phyloP scores from a whole-genome alignment of 2,113 vertebrate species.

The Python bivittatus region DNA sequence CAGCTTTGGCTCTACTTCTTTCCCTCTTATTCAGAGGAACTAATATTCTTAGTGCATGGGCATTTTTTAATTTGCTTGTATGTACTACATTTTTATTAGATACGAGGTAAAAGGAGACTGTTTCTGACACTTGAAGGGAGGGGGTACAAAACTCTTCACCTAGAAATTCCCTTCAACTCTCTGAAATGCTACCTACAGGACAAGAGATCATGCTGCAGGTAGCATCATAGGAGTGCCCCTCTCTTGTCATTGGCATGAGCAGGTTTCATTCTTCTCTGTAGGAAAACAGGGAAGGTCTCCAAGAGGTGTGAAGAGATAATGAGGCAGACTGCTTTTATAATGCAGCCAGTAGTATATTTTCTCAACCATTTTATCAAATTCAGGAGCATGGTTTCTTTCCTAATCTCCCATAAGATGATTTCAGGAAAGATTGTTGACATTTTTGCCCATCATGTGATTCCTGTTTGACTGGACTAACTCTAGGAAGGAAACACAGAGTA shows the following conservation, averaged over 20 bases:
- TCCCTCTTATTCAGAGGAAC: neutral
- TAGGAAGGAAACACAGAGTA: neutral
- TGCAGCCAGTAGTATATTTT: neutral
- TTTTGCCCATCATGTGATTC: too few relatives aligned
- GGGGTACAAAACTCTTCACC: neutral
- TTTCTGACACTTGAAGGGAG: neutral
- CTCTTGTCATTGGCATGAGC: neutral
- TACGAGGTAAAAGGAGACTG: neutral
- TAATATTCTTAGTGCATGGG: neutral
- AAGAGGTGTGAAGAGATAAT: neutral
- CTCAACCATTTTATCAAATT: neutral
- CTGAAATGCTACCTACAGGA: neutral
- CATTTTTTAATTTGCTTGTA: neutral
- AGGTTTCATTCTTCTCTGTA: neutral
- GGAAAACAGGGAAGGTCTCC: neutral
- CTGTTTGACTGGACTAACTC: neutral
- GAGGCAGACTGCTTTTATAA: neutral
- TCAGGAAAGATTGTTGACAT: too few relatives aligned
- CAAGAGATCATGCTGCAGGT: neutral
- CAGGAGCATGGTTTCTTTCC: neutral
- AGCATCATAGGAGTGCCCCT: neutral
- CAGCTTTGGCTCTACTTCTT: neutral
- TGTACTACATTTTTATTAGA: neutral
- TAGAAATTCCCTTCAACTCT: neutral
- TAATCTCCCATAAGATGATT: neutral